Conservation (phyloP, 2,888 invertebrate genomes). For the Leptinotarsa juncta region DNA sequence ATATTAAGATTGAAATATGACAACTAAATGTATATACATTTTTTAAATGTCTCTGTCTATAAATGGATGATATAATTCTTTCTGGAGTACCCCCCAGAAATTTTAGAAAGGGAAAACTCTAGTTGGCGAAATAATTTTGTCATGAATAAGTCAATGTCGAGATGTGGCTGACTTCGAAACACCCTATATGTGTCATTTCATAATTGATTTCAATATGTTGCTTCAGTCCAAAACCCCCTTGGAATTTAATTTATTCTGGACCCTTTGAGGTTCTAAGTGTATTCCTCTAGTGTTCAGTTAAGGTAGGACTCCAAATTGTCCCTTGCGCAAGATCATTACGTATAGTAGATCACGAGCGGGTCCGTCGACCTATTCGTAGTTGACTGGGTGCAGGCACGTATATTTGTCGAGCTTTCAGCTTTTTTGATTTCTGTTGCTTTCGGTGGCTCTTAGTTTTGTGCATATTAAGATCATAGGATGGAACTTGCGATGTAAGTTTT, state of each 20-base stretch:
- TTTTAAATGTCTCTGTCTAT: too few species aligned
- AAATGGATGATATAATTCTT: too few species aligned
- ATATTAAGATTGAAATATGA: too few species aligned
- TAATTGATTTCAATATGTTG: too few species aligned
- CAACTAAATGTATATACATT: too few species aligned
- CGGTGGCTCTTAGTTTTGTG: neutral
- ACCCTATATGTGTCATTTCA: too few species aligned
- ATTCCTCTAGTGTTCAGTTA: slow-evolving; percentile 1
- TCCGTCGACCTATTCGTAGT: slow-evolving; percentile 34
- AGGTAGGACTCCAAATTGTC: slow-evolving; percentile 14
- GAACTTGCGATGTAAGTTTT: neutral
- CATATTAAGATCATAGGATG: neutral
- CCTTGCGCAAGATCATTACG: slow-evolving; percentile 20
- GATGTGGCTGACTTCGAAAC: too few species aligned
- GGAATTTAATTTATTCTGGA: neutral
- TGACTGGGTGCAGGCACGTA: slow-evolving; percentile 20
- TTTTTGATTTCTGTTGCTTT: neutral
- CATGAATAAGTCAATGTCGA: too few species aligned
- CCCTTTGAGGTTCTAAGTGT: neutral
- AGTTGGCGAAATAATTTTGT: too few species aligned
- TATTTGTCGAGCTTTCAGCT: slow-evolving; percentile 22
- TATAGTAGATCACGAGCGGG: slow-evolving; percentile 20
- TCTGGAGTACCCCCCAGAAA: too few species aligned
- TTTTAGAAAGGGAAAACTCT: too few species aligned
- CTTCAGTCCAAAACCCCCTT: too few species aligned